These are phyloP conservation scores for Hystrix brachyura DNA, from an alignment of 2,113 vertebrate genomes.

Conservation along the genomic window DNA sequence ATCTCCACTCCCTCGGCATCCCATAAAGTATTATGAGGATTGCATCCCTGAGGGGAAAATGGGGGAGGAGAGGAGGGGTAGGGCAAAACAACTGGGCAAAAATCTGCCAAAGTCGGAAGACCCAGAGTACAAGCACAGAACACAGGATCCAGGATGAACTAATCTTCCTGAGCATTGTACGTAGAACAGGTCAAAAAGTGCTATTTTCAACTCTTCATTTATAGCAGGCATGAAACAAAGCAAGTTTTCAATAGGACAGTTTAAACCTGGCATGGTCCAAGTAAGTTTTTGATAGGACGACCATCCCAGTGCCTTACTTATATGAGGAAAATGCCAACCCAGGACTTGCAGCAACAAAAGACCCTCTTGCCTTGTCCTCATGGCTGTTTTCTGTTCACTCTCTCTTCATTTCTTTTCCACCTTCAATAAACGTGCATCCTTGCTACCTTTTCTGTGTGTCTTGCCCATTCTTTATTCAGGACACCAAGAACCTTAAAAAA, in stretches of 20 bases:
- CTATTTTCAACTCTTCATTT: background rate
- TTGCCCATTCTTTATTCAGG: background rate
- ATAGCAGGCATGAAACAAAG: background rate
- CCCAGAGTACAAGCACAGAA: background rate
- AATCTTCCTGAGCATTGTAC: background rate
- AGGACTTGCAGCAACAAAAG: background rate
- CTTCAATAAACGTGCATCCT: background rate
- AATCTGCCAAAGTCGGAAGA: background rate
- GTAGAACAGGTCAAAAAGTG: background rate
- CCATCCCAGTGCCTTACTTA: background rate
- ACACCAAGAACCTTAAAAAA: background rate
- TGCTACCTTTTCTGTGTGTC: background rate
- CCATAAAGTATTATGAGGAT: background rate
- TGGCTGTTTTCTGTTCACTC: background rate
- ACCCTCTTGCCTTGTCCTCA: background rate
- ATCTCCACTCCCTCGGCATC: background rate
- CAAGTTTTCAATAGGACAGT: background rate
- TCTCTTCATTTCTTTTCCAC: background rate
- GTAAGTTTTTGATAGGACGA: background rate
- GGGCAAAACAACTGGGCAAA: background rate
- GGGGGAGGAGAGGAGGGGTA: background rate
- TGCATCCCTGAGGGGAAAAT: background rate
- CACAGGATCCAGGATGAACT: background rate
- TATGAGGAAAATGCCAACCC: background rate
- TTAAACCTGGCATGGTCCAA: background rate